These are phyloP conservation scores for Drosophila serrata DNA, from an alignment of 1,140 invertebrate species.

Conservation along the genomic window DNA sequence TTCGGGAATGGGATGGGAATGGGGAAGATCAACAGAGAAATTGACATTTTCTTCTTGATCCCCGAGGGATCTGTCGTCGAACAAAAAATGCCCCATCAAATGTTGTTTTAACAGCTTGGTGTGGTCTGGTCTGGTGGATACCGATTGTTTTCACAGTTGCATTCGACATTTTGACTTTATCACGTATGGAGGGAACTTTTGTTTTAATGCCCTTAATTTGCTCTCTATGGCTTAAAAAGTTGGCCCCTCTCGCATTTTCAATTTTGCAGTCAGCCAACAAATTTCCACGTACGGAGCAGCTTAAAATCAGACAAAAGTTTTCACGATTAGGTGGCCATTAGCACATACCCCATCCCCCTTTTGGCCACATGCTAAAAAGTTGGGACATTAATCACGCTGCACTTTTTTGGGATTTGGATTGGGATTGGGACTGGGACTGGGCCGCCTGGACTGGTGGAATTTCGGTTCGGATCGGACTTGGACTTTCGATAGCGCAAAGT, in stretches of 20 bases:
- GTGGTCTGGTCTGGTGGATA: conserved; percentile 1
- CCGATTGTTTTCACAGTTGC: conserved; percentile 60
- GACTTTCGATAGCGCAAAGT: conserved; percentile 59
- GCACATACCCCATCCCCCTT: conserved; percentile 17
- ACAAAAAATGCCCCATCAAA: conserved; percentile 41
- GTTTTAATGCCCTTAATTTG: conserved; percentile 60
- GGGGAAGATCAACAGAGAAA: conserved; percentile 52
- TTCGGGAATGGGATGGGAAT: too few relatives aligned
- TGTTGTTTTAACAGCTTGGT: conserved; percentile 56
- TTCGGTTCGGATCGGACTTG: conserved; percentile 34
- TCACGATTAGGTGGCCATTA: conserved; percentile 61
- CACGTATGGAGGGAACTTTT: conserved; percentile 47
- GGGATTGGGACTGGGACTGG: conserved; percentile 24
- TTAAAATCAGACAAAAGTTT: conserved; percentile 58
- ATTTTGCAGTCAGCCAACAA: conserved; percentile 49
- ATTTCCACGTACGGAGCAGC: conserved; percentile 44
- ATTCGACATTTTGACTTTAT: conserved; percentile 53
- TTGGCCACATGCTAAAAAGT: conserved; percentile 29
- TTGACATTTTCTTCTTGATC: conserved; percentile 45
- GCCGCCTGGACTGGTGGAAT: conserved; percentile 31
- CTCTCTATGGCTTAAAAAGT: conserved; percentile 54
- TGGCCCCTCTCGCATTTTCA: conserved; percentile 43
- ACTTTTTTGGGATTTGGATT: conserved; percentile 33
- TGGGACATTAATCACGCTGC: conserved; percentile 58
- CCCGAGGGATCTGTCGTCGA: conserved; percentile 25